Evolutionary conservation across 2,797 vertebrate genomes (phyloP).

Genomic region (Acanthurus leucopareius): DNA sequence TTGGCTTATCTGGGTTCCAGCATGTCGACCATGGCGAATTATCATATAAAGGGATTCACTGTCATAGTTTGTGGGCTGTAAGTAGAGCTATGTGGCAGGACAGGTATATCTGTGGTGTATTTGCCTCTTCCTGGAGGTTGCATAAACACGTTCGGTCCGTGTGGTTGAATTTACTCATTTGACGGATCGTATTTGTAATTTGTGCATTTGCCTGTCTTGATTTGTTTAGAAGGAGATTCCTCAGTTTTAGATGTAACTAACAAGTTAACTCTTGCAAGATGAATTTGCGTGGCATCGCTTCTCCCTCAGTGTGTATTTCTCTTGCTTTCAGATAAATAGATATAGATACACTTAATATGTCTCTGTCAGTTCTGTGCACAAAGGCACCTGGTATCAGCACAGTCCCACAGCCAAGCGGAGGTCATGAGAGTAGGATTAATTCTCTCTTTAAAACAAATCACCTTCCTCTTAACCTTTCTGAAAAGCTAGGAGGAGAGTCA

Average conservation of each 20-base stretch:
- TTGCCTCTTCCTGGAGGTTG: slow-evolving; percentile 20
- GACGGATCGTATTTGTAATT: background rate
- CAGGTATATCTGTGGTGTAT: background rate
- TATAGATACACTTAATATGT: slow-evolving; percentile 39
- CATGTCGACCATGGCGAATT: slow-evolving; percentile 66
- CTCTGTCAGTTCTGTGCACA: slow-evolving; percentile 27
- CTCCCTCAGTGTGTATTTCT: slow-evolving; percentile 3
- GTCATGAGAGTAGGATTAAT: slow-evolving; percentile 55
- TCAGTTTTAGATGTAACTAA: background rate
- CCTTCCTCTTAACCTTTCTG: slow-evolving; percentile 55
- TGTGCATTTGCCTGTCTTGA: too few species aligned
- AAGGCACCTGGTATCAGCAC: slow-evolving; percentile 47
- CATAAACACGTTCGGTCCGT: slow-evolving; percentile 14
- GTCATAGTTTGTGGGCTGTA: slow-evolving; percentile 38
- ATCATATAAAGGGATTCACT: slow-evolving; percentile 72
- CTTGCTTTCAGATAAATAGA: slow-evolving; percentile 23
- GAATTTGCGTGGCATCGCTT: slow-evolving; percentile 19
- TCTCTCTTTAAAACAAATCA: slow-evolving; percentile 56
- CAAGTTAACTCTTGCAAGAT: background rate
- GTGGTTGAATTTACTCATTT: background rate
- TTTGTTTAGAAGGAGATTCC: too few species aligned
- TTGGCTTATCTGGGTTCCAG: slow-evolving; percentile 64
- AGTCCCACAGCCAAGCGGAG: slow-evolving; percentile 27
- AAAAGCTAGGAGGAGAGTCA: slow-evolving; percentile 26
- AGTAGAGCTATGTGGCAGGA: slow-evolving; percentile 20